Evolutionary conservation across 2,888 invertebrate species (phyloP), one percentile per base, ranked within the genome.

Genomic region (Caenorhabditis imperialis): DNA sequence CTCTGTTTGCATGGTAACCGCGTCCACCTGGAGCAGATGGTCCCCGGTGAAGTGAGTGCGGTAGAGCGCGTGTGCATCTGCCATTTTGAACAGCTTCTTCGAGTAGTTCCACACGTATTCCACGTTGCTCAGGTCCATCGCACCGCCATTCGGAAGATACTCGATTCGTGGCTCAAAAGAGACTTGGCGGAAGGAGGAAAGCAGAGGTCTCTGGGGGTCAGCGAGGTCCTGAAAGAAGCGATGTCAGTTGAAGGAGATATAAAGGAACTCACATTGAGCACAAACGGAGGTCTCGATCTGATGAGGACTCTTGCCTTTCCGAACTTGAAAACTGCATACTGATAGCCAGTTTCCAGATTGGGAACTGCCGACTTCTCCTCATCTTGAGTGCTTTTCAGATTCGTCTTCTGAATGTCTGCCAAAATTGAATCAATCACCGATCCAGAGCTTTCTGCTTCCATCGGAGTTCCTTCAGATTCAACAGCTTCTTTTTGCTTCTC

Each of bases 41-140:
- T 69, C 62, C 10, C 40, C 6, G 27, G 40, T 38, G 50, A 44
- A 74, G 14, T 23, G 38, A 0, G 70, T 54, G 20, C 75, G 20
- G 30, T 67, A 75, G 4, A 75, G 20, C 25, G 65, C 7, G 23
- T 75, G 75, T 1, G 63, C 50, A 1, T 58, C 42, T 6, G 60
- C 60, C 44, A 40, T 30, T 33, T 70, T 75, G 18, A 75, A 40
- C 33, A 65, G 6, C 5, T 47, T 45, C 14, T 75, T 75, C 58
- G 53, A 30, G 38, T 70, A 63, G 27, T 75, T 75, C 75, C 75
- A 75, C 2, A 58, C 23, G 62, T 63, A 75, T 63, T 75, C 75
- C 8, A 35, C 53, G 8, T 20, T 14, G 25, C 70, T 63, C n/a
- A 75, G 12, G 10, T 63, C 62, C 75, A 75, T 75, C 22, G 75